Evolutionary conservation across 2,113 vertebrate species (phyloP).

Genomic region (Corythaeola cristata): DNA sequence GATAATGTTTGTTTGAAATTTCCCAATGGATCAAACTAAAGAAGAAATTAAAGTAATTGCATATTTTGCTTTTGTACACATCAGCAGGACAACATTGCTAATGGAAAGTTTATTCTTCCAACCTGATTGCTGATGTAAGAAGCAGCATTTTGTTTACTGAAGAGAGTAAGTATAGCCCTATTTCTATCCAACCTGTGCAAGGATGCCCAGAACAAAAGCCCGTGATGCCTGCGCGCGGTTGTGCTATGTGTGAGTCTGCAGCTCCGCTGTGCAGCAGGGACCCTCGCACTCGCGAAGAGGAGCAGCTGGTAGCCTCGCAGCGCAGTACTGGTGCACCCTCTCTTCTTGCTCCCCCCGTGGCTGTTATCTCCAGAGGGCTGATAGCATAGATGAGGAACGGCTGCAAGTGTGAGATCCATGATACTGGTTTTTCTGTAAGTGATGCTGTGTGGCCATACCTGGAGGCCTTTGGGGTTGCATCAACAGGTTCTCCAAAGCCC

Average conservation of each 20-base stretch:
- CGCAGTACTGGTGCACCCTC: no score
- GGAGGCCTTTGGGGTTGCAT: neutral
- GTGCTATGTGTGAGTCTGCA: neutral
- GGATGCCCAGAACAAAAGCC: neutral
- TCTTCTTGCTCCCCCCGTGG: neutral
- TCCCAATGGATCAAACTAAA: neutral
- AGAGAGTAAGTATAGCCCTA: neutral
- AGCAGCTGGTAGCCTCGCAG: neutral
- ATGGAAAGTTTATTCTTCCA: neutral
- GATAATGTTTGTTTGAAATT: neutral
- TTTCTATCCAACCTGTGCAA: neutral
- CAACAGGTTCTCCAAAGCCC: neutral
- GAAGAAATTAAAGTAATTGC: constrained; percentile 31
- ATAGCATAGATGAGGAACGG: accelerated
- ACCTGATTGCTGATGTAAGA: neutral
- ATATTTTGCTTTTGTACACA: neutral
- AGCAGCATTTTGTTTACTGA: neutral
- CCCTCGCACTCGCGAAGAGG: neutral
- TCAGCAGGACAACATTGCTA: neutral
- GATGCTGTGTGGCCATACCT: accelerated
- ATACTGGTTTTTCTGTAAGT: neutral
- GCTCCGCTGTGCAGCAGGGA: neutral
- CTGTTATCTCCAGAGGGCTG: neutral
- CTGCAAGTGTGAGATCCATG: accelerated
- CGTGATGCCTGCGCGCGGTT: accelerated